Percentiles rank a stretch among this genome's conserved stretches.
Conservation (phyloP, 2,888 invertebrate genomes). For the Parascotia fuliginaria region DNA sequence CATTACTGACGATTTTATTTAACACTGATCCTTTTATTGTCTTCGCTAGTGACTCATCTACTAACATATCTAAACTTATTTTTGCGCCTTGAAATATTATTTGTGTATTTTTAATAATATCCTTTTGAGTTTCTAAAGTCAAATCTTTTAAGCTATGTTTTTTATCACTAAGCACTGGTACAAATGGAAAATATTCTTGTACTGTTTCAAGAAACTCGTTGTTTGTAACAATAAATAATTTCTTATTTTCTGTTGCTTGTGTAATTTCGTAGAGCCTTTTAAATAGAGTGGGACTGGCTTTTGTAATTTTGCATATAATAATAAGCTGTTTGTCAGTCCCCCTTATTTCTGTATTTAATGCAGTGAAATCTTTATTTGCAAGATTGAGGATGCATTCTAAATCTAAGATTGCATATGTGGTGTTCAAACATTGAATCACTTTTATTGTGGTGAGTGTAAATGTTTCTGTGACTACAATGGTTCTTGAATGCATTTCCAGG, state of each 20-base stretch:
- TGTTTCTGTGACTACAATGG: not conserved
- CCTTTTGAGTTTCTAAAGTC: not conserved
- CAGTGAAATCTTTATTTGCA: not conserved
- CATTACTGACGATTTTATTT: constrained; percentile 4
- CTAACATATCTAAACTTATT: not conserved
- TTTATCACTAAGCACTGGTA: not conserved
- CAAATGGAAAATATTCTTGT: not conserved
- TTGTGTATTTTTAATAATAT: not conserved
- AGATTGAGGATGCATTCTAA: not conserved
- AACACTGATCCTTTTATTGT: too few relatives aligned
- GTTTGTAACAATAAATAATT: not conserved
- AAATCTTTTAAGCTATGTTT: constrained; percentile 2
- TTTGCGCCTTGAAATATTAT: constrained; percentile 9
- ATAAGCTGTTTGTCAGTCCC: not conserved
- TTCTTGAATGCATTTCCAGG: not conserved
- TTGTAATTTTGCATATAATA: not conserved
- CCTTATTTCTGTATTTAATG: not conserved
- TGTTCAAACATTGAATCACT: not conserved
- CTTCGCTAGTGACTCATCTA: not conserved
- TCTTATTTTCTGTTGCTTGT: not conserved
- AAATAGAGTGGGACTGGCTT: not conserved
- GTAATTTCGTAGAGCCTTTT: not conserved
- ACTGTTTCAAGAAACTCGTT: not conserved
- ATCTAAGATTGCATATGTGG: not conserved
- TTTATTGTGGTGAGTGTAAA: not conserved